Evolutionary conservation across 1,140 invertebrate species (phyloP), one percentile per base, ranked within the genome.

Genomic region (Marisa cornuarietis): DNA sequence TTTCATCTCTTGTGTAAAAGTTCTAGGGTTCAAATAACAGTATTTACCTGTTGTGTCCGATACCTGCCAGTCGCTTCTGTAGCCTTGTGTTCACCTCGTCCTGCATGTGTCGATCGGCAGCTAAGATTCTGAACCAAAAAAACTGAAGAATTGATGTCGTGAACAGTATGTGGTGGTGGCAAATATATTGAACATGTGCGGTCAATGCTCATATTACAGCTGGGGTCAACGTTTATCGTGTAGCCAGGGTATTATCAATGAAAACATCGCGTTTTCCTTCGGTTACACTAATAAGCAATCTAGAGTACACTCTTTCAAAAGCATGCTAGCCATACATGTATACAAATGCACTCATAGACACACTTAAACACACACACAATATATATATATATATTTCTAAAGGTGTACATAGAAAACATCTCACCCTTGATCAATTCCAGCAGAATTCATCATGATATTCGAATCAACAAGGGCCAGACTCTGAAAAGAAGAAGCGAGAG

Each of bases 391-490:
- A 5, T 4, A 63, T 7, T 4, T 63, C 18, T 63, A 63, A 63
- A 63, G 18, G 18, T n/a, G n/a, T 63, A 63, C 62, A 63, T 63
- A 63, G 18, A 20, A 42, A 49, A 54, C 0, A 24, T 68, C 78
- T 49, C 75, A 86, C 85, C 83, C 83, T 58, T 85, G 84, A 61
- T 85, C 83, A n/a, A 84, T 82, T 14, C 81, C 78, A 4, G 83
- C 77, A n/a, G 84, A 82, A 69, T 87, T 87, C 71, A 87, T 78
- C 31, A 87, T 85, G 9, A 87, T 76, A 22, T 84, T 87, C 11
- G 87, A 87, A 78, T 88, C 87, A 22, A 88, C 82, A 71, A 87
- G 85, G 26, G 87, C 87, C 58, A 88, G 76, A 79, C 86, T 88
- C 87, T 88, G 81, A 66, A 82, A 79, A 66, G 83, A 26, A 68